A percentile compares a stretch with the other conserved stretches of the same genome.
Conservation (phyloP, 2,113 vertebrate genomes). For the Platysternon megacephalum region DNA sequence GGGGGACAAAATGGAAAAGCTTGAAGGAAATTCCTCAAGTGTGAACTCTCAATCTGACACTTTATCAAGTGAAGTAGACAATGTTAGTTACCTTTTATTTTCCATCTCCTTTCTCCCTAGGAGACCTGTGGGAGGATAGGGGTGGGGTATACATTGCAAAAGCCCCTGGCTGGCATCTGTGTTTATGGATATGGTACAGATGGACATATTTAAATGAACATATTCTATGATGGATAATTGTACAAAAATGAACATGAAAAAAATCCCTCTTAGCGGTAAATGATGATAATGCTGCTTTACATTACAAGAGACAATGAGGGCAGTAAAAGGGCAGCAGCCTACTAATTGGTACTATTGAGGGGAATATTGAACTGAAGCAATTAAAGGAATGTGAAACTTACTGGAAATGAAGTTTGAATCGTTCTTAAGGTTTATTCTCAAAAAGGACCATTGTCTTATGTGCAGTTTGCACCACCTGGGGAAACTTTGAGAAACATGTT, state of each 20-base stretch:
- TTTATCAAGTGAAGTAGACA: background rate
- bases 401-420: slow-evolving; percentile 47
- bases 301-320: background rate
- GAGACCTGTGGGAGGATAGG: background rate
- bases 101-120: background rate
- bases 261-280: background rate
- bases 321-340: background rate
- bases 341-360: background rate
- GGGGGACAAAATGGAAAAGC: background rate
- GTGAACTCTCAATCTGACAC: slow-evolving; percentile 1
- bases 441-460: slow-evolving; percentile 55
- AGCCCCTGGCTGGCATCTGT: background rate
- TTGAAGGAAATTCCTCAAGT: background rate
- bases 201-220: background rate
- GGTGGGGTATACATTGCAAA: background rate
- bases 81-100: background rate
- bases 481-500: slow-evolving; percentile 55
- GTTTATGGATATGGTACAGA: background rate
- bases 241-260: background rate
- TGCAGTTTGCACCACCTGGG: slow-evolving; percentile 45
- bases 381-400: slow-evolving; percentile 50
- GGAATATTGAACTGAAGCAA: slow-evolving; percentile 10
- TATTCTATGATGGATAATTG: background rate
- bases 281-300: background rate
- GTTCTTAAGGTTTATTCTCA: slow-evolving; percentile 50